Conservation (phyloP, 2,888 invertebrate species). For the Oxycera nigricornis region DNA sequence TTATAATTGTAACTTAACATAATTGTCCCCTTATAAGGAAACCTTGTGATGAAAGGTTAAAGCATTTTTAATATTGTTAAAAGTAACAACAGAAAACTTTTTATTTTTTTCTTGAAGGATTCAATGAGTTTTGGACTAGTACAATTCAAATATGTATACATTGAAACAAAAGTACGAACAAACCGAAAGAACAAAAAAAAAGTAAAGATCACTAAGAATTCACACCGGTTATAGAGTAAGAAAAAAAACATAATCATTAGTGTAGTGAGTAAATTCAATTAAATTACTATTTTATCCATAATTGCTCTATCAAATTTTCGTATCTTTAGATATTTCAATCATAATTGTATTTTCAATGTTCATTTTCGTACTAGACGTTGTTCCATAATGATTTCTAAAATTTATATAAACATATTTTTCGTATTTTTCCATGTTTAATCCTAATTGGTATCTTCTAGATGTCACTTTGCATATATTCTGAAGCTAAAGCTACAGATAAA, state of each 20-base stretch:
- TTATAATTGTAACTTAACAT: slow-evolving; percentile 12
- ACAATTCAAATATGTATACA: not conserved
- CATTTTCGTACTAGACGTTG: not conserved
- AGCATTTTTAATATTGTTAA: slow-evolving; percentile 1
- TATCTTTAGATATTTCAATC: not conserved
- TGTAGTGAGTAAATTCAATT: not conserved
- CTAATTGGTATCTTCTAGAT: not conserved
- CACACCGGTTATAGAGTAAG: not conserved
- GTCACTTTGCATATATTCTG: not conserved
- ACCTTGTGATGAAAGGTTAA: slow-evolving; percentile 32
- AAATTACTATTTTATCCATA: slow-evolving; percentile 6
- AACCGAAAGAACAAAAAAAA: not conserved
- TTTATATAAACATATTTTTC: not conserved
- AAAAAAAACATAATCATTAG: not conserved
- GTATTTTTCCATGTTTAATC: not conserved
- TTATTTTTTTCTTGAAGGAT: not conserved
- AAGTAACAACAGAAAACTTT: not conserved
- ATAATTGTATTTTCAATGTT: not conserved
- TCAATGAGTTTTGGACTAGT: slow-evolving; percentile 20
- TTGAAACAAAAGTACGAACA: not conserved
- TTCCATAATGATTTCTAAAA: not conserved
- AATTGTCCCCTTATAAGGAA: not conserved
- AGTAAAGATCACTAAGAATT: not conserved
- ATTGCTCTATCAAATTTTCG: not conserved
- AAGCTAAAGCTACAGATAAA: slow-evolving; percentile 4